Percentiles rank a stretch among this genome's conserved stretches.
Conservation (phyloP, 2,888 invertebrate species). For the Meghimatium bilineatum region DNA sequence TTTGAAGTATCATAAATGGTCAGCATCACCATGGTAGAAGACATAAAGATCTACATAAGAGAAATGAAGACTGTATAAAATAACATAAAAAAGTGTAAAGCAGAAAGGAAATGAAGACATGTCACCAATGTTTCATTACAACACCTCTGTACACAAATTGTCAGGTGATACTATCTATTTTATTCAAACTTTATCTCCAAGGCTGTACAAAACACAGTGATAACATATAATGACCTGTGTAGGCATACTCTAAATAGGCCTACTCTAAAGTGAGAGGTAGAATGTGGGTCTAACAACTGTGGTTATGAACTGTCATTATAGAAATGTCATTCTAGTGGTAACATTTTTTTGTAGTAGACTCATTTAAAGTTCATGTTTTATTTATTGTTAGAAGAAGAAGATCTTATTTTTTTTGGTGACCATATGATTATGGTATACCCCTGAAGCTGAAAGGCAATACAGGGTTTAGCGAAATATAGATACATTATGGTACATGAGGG, state of each 20-base stretch:
- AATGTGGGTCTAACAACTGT: background rate
- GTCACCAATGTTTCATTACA: background rate
- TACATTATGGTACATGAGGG: too few species aligned
- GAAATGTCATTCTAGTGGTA: background rate
- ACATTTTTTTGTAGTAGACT: background rate
- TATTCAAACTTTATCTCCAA: background rate
- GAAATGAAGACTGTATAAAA: too few species aligned
- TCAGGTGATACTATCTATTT: background rate
- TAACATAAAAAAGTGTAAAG: too few species aligned
- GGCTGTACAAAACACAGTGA: background rate
- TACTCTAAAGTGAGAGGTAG: background rate
- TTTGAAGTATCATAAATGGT: too few species aligned
- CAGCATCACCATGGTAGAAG: too few species aligned
- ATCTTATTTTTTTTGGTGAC: too few species aligned
- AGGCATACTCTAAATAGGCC: background rate
- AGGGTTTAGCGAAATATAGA: too few species aligned
- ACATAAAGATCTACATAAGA: too few species aligned
- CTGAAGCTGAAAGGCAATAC: too few species aligned
- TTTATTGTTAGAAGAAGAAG: background rate
- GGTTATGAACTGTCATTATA: background rate
- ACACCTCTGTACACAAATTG: background rate
- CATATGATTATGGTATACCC: too few species aligned
- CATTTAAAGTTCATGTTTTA: background rate
- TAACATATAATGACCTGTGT: background rate
- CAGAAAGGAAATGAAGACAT: too few species aligned